A percentile compares a stretch with the other conserved stretches of the same genome.
These are phyloP conservation scores for Crocidura indochinensis DNA, from an alignment of 2,797 vertebrate species.

Conservation along the genomic window DNA sequence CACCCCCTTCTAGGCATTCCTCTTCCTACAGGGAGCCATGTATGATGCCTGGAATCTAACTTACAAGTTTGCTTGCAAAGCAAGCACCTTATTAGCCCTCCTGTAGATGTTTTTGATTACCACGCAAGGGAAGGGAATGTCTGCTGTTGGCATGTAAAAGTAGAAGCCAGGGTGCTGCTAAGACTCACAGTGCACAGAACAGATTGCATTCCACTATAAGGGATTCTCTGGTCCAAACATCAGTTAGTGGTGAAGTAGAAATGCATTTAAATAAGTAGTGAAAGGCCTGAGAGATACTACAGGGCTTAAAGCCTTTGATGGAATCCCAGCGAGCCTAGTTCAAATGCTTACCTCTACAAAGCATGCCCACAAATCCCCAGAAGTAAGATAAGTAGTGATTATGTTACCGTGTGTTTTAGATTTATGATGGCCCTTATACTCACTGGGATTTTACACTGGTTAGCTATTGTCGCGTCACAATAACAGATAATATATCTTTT, in stretches of 20 bases:
- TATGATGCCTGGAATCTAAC: too few species aligned
- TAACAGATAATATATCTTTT: conserved; percentile 4
- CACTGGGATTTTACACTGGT: background rate
- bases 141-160: too few species aligned
- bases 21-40: too few species aligned
- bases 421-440: background rate
- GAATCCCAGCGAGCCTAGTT: too few species aligned
- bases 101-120: conserved; percentile 3
- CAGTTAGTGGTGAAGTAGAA: background rate
- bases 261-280: background rate
- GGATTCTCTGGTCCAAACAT: background rate
- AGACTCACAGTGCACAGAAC: background rate
- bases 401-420: background rate
- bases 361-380: background rate
- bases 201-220: background rate
- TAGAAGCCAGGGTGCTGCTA: background rate
- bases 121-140: too few species aligned
- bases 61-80: too few species aligned
- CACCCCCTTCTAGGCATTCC: too few species aligned
- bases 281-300: too few species aligned
- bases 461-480: background rate
- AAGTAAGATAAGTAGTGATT: background rate
- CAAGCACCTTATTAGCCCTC: background rate
- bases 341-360: too few species aligned
- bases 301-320: too few species aligned